Evolutionary conservation across 2,888 invertebrate genomes (phyloP), one percentile per base, ranked within the genome.

Genomic region (Elaeidobius kamerunicus): DNA sequence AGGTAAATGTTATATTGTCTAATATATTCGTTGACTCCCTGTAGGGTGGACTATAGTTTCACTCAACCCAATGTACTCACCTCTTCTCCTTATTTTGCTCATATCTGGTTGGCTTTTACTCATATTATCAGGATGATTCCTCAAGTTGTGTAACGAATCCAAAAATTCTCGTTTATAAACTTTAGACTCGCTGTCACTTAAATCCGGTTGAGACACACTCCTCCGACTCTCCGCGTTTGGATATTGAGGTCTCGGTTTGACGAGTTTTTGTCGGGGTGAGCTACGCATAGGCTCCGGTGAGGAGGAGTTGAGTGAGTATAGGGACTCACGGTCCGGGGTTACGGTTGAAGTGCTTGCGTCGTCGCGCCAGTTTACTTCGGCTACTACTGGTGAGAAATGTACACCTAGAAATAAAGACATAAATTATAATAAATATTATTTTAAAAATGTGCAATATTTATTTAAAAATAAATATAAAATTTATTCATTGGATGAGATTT

Each of bases 281-380:
- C 11, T 27, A 38, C 40, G 18, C 61, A 65, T 19, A 1, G 56
- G 58, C 27, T 69, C 70, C 6, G 72, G 70, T n/a, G 68, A 67
- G 1, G 62, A 62, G 50, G 69, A 69, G 4, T 65, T 65, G 18
- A 71, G 56, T 42, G 70, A 70, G 55, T 68, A 69, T 52, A 67
- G 68, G 3, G 70, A 69, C 51, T 69, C 69, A 15, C 68, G 60
- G 43, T 72, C 70, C 1, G 65, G 67, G 5, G 67, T 67, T 17
- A 60, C 64, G 12, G 67, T 65, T 2, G 67, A 67, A 7, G 63
- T 60, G 52, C 62, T 66, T 43, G 59, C 56, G 52, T 86, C 84
- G 52, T 86, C 85, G 60, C 82, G 79, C 86, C 88, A 89, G 67
- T 85, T 85, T 55, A 88, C 86, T 73, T 88, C 86, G 40, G 86